Conservation (phyloP, 2,113 vertebrate species). For the Hypocryptadius cinnamomeus region DNA sequence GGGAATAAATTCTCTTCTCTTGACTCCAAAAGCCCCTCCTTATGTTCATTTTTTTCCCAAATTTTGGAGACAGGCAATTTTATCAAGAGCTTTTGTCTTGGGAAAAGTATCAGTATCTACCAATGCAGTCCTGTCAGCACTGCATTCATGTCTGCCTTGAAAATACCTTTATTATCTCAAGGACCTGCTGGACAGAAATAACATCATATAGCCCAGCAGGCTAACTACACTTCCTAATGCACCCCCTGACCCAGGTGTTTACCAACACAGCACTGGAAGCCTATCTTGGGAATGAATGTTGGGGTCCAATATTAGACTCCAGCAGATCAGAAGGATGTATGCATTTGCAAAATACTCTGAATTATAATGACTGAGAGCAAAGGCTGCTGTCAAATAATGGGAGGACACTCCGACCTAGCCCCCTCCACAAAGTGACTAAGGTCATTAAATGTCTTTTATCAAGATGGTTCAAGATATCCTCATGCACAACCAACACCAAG, state of each 20-base stretch:
- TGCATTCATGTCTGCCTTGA: neutral
- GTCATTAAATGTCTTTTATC: neutral
- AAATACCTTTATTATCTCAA: neutral
- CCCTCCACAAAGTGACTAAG: neutral
- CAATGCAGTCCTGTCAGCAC: neutral
- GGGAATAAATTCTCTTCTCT: neutral
- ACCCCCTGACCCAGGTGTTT: neutral
- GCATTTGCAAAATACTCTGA: neutral
- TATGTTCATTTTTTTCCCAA: neutral
- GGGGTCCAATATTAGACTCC: neutral
- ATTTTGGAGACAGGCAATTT: neutral
- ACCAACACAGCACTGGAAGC: neutral
- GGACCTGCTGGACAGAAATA: neutral
- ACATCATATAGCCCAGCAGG: neutral
- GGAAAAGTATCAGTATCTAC: neutral
- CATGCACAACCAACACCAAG: neutral
- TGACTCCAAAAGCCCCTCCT: neutral
- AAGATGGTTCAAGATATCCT: neutral
- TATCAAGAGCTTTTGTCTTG: neutral
- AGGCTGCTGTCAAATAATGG: neutral
- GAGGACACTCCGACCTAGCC: neutral
- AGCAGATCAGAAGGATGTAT: neutral
- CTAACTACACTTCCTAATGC: neutral
- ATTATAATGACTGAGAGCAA: neutral
- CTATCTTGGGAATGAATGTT: neutral